These are phyloP conservation scores for Prolemur simus DNA, from an alignment of 2,113 vertebrate genomes.

Conservation along the genomic window DNA sequence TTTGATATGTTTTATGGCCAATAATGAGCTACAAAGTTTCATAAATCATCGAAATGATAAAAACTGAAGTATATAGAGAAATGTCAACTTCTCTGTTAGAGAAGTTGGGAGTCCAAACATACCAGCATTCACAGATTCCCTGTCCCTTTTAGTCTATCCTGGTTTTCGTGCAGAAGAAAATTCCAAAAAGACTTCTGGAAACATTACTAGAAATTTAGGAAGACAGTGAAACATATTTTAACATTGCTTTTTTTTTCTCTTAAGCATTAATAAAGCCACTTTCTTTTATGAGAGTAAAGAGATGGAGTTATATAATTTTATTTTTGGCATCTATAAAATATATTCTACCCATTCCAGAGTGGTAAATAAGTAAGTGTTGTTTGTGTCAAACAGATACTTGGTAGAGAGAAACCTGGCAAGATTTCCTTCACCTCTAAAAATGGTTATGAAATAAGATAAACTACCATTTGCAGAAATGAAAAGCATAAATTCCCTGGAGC, in stretches of 20 bases:
- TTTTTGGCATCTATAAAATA: not conserved
- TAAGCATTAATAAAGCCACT: not conserved
- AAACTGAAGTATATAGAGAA: not conserved
- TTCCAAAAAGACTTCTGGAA: not conserved
- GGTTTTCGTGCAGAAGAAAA: not conserved
- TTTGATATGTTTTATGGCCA: not conserved
- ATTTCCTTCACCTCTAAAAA: not conserved
- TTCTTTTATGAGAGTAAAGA: not conserved
- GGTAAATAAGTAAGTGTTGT: not conserved
- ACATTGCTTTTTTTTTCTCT: not conserved
- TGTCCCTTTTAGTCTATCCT: not conserved
- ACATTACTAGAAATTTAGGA: not conserved
- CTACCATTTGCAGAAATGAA: not conserved
- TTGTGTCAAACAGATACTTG: not conserved
- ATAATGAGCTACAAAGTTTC: not conserved
- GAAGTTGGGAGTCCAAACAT: rapidly evolving
- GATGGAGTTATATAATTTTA: not conserved
- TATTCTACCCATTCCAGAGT: not conserved
- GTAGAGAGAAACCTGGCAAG: not conserved
- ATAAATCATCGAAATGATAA: not conserved
- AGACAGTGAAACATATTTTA: not conserved
- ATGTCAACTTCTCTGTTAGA: not conserved
- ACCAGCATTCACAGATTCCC: not conserved
- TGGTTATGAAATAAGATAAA: not conserved
- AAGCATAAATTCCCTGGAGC: not conserved